Conservation (phyloP, 2,797 vertebrate genomes). For the Poecile montanus region DNA sequence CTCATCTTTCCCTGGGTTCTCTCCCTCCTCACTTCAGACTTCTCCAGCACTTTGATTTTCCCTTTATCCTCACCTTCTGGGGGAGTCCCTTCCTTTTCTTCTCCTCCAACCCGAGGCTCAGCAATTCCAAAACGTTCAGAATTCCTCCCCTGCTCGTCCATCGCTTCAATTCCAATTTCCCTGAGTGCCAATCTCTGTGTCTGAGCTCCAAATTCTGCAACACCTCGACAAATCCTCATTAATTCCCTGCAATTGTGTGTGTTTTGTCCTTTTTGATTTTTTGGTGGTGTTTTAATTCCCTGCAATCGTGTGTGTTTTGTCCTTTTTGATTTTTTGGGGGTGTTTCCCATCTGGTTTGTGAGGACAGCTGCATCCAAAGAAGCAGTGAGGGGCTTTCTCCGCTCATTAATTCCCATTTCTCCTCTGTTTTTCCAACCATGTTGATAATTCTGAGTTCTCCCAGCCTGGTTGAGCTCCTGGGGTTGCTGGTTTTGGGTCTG, state of each 20-base stretch:
- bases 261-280: not conserved
- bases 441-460: not conserved
- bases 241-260: not conserved
- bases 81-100: not conserved
- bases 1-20: not conserved
- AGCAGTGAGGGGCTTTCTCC: not conserved
- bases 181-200: not conserved
- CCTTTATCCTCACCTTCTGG: not conserved
- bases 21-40: not conserved
- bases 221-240: not conserved
- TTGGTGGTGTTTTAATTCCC: not conserved
- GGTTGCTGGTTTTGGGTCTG: not conserved
- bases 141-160: not conserved
- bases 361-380: not conserved
- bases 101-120: not conserved
- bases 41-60: not conserved
- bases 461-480: not conserved
- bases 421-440: rapidly evolving
- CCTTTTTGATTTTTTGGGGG: not conserved
- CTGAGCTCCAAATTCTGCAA: not conserved
- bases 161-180: not conserved
- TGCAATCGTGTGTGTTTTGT: rapidly evolving
- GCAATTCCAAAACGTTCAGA: not conserved
- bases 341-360: not conserved
- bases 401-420: not conserved